Base-by-base conservation (phyloP, 37 sponge, comb jelly and placozoan genomes). In the Oscarella lobularis region DNA sequence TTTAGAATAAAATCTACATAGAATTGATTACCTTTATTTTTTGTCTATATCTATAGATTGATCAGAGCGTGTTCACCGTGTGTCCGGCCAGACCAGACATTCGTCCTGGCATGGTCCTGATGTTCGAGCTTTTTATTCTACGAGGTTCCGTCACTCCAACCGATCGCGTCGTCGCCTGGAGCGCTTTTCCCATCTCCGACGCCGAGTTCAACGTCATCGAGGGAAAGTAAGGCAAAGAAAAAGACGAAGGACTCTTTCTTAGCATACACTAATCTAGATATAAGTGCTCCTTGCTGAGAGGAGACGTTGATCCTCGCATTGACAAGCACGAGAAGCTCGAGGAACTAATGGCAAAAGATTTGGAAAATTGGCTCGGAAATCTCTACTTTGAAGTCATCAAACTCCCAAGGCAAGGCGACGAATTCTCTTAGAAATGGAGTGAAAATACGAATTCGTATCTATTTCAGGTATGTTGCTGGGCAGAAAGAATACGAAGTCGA, bases 401-500 rank as follows among this genome's bases (percentile, higher is more conserved):
- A 35, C 73, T 70, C 14, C 73, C 73, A 70, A 9, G 73, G 65
- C 27, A 54, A 27, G 27, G 65, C 27, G 27, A 54, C 27, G 27
- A 27, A 27, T 27, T 27, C 27, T 70, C 20, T 27, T 31, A 14
- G 33, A 35, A 14, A 70, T 27, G 27, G 27, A 20, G 27, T n/a
- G n/a, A n/a, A n/a, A n/a, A n/a, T n/a, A n/a, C n/a, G n/a, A n/a
- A n/a, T n/a, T 54, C 65, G 65, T 54, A 27, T 54, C 65, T 54
- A 54, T n/a, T n/a, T n/a, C n/a, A n/a, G n/a, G 2, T 80, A 80
- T 37, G 39, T 80, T 71, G 81, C 41, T 14, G 81, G 81, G 2
- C 81, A 80, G 40, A 80, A 80, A 34, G 81, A 80, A 69, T 80
- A 67, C 35, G 81, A 80, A 40, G 81, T 80, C 29, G 81, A 80